These are phyloP conservation scores for Galerucella nymphaeae DNA, from an alignment of 2,888 invertebrate genomes.

Conservation along the genomic window DNA sequence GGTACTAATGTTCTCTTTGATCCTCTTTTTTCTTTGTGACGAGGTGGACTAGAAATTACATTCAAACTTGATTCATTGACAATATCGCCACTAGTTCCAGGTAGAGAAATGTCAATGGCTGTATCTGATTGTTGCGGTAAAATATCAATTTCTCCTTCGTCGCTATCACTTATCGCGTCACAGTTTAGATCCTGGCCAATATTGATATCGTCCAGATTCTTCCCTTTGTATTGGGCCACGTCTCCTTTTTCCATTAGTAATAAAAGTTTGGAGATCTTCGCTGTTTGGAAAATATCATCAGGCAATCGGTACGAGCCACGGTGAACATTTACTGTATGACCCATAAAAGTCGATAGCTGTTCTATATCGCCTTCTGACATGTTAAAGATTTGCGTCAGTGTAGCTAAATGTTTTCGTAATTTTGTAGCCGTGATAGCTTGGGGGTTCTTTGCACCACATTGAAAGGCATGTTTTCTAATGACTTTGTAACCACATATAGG, in stretches of 20 bases:
- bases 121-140: not conserved
- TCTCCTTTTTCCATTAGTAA: conserved; percentile 46
- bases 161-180: not conserved
- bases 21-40: not conserved
- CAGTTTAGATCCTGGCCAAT: conserved; percentile 35
- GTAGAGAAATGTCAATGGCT: not conserved
- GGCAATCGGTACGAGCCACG: conserved; percentile 37
- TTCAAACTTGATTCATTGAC: not conserved
- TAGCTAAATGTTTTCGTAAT: conserved; percentile 47
- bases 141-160: not conserved
- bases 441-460: conserved; percentile 45
- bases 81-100: not conserved
- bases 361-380: conserved; percentile 47
- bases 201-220: conserved; percentile 43
- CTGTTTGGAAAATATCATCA: conserved; percentile 40
- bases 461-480: conserved; percentile 42
- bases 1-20: conserved; percentile 20
- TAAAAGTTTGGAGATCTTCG: conserved; percentile 46
- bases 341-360: conserved; percentile 49
- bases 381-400: conserved; percentile 46
- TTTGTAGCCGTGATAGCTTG: not conserved
- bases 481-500: conserved; percentile 49
- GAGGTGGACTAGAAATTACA: not conserved
- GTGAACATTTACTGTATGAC: conserved; percentile 47
- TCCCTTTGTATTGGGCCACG: conserved; percentile 43